These are phyloP conservation scores for Chelmon rostratus DNA, from an alignment of 2,797 vertebrate genomes.

Conservation along the genomic window DNA sequence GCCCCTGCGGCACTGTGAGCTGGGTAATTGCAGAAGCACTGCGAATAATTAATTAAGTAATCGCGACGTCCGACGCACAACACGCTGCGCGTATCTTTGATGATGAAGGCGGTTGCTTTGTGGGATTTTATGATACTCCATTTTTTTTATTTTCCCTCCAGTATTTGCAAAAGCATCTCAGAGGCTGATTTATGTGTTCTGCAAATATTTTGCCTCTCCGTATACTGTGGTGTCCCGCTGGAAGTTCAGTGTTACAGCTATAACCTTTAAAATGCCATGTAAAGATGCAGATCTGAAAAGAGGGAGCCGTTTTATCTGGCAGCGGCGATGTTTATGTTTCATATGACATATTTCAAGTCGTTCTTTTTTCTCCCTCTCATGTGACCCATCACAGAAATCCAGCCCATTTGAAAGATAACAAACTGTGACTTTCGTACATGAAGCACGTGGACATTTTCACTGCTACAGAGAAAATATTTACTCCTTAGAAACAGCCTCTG, in stretches of 20 bases:
- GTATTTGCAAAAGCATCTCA: constrained; percentile 26
- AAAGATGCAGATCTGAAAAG: constrained; percentile 28
- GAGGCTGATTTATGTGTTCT: constrained; percentile 8
- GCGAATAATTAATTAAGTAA: constrained; percentile 60
- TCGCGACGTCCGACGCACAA: constrained; percentile 26
- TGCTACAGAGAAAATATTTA: constrained; percentile 60
- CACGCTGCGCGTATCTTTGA: constrained; percentile 10
- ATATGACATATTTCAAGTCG: constrained; percentile 8
- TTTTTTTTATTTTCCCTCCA: neutral
- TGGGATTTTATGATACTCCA: neutral
- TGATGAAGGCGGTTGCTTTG: neutral
- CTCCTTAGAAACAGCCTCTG: constrained; percentile 39
- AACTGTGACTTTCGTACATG: constrained; percentile 34
- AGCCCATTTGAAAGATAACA: constrained; percentile 18
- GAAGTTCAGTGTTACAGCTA: constrained; percentile 25
- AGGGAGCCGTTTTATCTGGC: constrained; percentile 7
- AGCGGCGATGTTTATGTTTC: constrained; percentile 28
- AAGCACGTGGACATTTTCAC: constrained; percentile 47
- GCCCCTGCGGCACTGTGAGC: constrained; percentile 34
- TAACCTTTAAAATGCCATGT: constrained; percentile 41
- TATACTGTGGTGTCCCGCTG: constrained; percentile 3
- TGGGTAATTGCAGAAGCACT: constrained; percentile 48
- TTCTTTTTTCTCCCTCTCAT: neutral
- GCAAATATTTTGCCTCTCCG: constrained; percentile 11
- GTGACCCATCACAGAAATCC: constrained; percentile 9